Evolutionary conservation across 1,140 invertebrate species (phyloP), one percentile per base, ranked within the genome.

Genomic region (Chionoecetes opilio): DNA sequence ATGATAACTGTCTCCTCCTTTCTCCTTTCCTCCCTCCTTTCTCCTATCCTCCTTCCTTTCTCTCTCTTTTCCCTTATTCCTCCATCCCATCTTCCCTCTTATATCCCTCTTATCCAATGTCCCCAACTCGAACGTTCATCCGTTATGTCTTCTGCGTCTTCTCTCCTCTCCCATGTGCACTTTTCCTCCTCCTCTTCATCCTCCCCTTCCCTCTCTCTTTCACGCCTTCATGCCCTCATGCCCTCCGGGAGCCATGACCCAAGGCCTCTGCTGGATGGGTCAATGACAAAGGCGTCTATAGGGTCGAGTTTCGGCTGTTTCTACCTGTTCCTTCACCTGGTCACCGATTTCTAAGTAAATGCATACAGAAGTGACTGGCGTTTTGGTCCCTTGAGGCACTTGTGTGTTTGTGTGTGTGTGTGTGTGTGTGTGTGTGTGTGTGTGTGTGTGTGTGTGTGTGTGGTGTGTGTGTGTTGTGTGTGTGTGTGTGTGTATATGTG

Each of bases 11-110:
- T 53, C n/a, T n/a, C n/a, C n/a, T n/a, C 2, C 46, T 38, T 41
- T 41, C 88, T 90, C 37, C 37, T 46, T 41, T 17, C n/a, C 88
- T 41, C 88, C n/a, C 35, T 41, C 88, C 88, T 90, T 29, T 41
- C 88, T 38, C 21, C 46, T 0, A 14, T 53, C 46, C 46, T 17
- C 46, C 2, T 3, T 53, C 2, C 0, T 53, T 17, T 53, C 46
- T 53, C 46, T 53, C 2, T 53, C 46, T 17, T 53, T 9, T 11
- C 8, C 9, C 2, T 53, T 53, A n/a, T n/a, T 53, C 46, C 11
- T 53, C 46, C 46, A 53, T 2, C 9, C 46, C 38, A 41, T 41
- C 14, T 41, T 6, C 38, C 38, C 14, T 41, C 38, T 14, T 41
- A 3, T 14, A 3, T 41, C 5, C 38, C 38, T 41, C 38, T 41